A percentile compares a stretch with the other conserved stretches of the same genome.
Conservation (phyloP, 2,888 invertebrate species). For the Girardia tigrina region DNA sequence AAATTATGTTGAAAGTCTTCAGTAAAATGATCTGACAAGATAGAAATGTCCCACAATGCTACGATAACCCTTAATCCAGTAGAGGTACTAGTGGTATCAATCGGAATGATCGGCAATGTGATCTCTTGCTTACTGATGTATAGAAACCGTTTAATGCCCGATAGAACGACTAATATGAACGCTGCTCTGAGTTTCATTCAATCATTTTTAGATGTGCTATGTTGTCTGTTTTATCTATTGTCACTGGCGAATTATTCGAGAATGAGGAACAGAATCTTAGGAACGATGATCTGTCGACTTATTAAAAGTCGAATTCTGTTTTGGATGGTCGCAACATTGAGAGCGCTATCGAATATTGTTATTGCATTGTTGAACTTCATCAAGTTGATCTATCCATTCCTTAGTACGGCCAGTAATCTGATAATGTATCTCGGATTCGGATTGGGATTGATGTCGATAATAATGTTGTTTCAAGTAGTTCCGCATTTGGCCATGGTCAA, state of each 20-base stretch:
- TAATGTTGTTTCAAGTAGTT: neutral
- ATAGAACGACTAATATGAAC: neutral
- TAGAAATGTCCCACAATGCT: too few relatives aligned
- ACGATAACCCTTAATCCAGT: neutral
- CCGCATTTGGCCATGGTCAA: neutral
- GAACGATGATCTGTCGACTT: neutral
- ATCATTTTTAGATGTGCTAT: neutral
- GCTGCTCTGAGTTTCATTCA: neutral
- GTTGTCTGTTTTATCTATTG: neutral
- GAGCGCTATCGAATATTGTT: neutral
- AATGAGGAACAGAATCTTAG: neutral
- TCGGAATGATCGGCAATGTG: neutral
- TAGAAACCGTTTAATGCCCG: slow-evolving; percentile 7
- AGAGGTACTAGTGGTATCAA: neutral
- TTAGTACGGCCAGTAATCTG: neutral
- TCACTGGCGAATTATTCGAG: neutral
- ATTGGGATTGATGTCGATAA: neutral
- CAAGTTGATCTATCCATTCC: neutral
- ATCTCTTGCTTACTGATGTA: neutral
- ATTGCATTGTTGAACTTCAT: neutral
- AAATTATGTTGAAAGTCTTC: too few relatives aligned
- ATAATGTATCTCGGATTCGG: neutral
- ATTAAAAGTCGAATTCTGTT: neutral
- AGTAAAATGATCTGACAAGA: too few relatives aligned
- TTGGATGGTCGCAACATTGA: neutral